Evolutionary conservation across 1,140 invertebrate genomes (phyloP), one percentile per base, ranked within the genome.

Genomic region (Sycophila sp.): DNA sequence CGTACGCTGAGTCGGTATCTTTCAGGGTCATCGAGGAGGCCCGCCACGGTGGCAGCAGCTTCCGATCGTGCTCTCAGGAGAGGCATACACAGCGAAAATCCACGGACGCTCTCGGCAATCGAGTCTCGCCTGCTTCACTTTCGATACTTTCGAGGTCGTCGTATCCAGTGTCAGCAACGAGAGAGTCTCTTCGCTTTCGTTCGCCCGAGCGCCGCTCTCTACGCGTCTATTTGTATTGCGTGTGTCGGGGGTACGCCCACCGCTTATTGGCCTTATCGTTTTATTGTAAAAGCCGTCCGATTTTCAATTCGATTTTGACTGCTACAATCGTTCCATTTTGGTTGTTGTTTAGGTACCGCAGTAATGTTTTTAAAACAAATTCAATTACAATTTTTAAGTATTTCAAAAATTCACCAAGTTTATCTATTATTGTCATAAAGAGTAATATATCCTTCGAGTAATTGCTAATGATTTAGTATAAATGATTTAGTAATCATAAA

Each of bases 141-240:
- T 82, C 81, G 76, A 81, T 82, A 81, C 78, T 82, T 82, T 82
- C 81, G 76, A 80, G 76, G 75, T 74, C 75, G 79, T 77, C 74
- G 75, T 80, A 79, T 80, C 76, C 73, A 75, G 76, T 78, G 78
- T 79, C 77, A 72, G 36, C 34, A 45, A 32, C 58, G 60, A 36
- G 64, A 77, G 79, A 81, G 78, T 77, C 77, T 81, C 71, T 76
- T 80, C 79, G 76, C 80, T 80, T 80, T 76, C 80, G 71, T 76
- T 80, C 80, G 56, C 47, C 55, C 56, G 66, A 58, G 53, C 17
- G 77, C 73, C 70, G 77, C 83, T 82, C 82, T 80, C 77, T 78
- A 79, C 28, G 67, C 71, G 70, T 13, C 49, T 36, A 24, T 53
- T 42, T 38, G n/a, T 24, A 1, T 38, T 2, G 17, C 59, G 8